Base-by-base conservation (phyloP, 1,140 invertebrate species). In the Prorops nasuta region DNA sequence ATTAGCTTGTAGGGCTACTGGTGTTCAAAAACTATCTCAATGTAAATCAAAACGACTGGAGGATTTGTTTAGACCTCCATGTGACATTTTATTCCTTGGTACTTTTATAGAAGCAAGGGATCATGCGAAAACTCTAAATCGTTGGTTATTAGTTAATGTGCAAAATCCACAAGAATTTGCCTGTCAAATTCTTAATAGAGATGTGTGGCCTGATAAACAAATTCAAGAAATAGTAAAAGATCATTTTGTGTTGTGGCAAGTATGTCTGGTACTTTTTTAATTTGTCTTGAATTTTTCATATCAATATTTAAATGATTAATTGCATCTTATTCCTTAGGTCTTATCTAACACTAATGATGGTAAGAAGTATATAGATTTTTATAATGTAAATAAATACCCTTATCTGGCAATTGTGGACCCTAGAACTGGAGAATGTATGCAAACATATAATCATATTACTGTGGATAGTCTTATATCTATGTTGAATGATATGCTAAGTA, bases 161-260 rank as follows among this genome's bases (percentile, higher is more conserved):
- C 89, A 92, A 70, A 83, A 90, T 74, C 80, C 86, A 16, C 76
- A 81, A 57, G 88, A 90, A 70, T 91, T 91, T 74, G 70, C 82
- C 8, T 83, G 82, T 55, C 88, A 91, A 71, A 81, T 87, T 3
- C 72, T 91, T 3, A 91, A 91, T 71, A 76, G 89, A 40, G 89
- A 91, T 73, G 81, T 92, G 1, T 91, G 89, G 89, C 84, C 86
- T 2, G 81, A 84, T 54, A 67, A 71, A 41, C 80, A 83, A 49
- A 81, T 91, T 1, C 83, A 86, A 49, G 80, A 80, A 36, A 78
- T 91, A 37, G 71, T 91, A 15, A 81, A 81, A 40, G 79, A 86
- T 54, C 83, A 88, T 71, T 91, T 91, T 67, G 72, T 90, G n/a
- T 82, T 91, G 53, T 91, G 87, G 87, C 89, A 91, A 80, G 86